phyloP scores from a whole-genome alignment of 2,888 invertebrate species.

The Nephrotoma guestfalica region DNA sequence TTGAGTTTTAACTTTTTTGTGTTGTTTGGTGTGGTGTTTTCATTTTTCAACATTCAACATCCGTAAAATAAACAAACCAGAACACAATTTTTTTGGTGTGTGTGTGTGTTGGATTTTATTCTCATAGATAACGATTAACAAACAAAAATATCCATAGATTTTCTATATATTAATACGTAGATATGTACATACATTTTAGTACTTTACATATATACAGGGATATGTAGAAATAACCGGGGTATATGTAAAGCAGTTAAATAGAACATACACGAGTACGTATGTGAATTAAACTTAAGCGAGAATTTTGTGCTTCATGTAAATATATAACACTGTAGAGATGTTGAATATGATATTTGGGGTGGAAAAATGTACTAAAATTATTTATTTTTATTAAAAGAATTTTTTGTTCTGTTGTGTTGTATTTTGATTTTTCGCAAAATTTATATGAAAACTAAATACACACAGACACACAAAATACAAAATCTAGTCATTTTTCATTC shows the following conservation, averaged over 20 bases:
- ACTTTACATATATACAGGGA: neutral
- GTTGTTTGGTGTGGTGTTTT: neutral
- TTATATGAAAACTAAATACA: neutral
- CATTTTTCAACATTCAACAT: neutral
- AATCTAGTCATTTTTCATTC: conserved; percentile 2
- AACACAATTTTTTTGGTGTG: neutral
- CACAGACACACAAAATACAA: neutral
- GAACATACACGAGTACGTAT: neutral
- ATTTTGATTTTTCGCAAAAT: neutral
- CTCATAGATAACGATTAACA: neutral
- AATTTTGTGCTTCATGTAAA: neutral
- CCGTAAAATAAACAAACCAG: neutral
- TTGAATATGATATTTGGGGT: neutral
- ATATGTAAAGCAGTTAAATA: neutral
- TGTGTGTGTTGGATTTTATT: neutral
- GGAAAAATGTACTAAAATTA: neutral
- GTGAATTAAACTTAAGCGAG: neutral
- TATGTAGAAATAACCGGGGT: neutral
- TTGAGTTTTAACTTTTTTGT: neutral
- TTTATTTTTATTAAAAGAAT: neutral
- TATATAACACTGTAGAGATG: neutral
- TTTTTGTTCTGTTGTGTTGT: neutral
- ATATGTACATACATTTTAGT: neutral
- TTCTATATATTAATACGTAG: neutral
- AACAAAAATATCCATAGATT: neutral